These are phyloP conservation scores for Bellardia bayeri DNA, from an alignment of 2,888 invertebrate species.

Conservation along the genomic window DNA sequence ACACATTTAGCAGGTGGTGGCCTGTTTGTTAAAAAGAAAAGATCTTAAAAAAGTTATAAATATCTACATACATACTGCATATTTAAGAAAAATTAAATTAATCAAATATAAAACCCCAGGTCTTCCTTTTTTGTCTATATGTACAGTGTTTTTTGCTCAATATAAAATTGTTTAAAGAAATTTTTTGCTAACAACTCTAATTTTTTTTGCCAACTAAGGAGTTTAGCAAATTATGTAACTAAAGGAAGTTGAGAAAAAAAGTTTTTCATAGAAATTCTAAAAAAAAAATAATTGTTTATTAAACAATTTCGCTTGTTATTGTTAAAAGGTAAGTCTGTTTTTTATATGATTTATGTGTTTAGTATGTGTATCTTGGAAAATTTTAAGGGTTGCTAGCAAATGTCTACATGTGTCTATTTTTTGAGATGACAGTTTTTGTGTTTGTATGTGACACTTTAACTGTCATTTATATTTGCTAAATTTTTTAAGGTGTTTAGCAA, in stretches of 20 bases:
- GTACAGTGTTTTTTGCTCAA: slow-evolving; percentile 41
- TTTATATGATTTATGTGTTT: slow-evolving; percentile 20
- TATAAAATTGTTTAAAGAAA: not conserved
- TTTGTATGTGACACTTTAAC: slow-evolving; percentile 4
- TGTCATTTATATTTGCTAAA: slow-evolving; percentile 5
- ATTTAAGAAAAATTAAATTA: too few relatives aligned
- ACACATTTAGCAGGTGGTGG: slow-evolving; percentile 47
- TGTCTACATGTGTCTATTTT: slow-evolving; percentile 1
- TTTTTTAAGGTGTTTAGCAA: not conserved
- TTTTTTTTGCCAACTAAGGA: not conserved
- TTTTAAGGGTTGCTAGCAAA: slow-evolving; percentile 55
- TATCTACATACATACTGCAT: not conserved
- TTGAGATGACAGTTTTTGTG: slow-evolving; percentile 20
- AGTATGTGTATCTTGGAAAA: slow-evolving; percentile 23
- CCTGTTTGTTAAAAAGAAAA: not conserved
- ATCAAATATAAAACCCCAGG: too few relatives aligned
- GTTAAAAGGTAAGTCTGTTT: slow-evolving; percentile 4
- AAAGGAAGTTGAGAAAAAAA: not conserved
- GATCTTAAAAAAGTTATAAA: not conserved
- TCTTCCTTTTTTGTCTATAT: slow-evolving; percentile 2
- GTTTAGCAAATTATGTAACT: slow-evolving; percentile 45
- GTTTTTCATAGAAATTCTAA: too few relatives aligned
- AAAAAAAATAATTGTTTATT: too few relatives aligned
- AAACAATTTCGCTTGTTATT: too few relatives aligned
- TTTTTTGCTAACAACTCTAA: not conserved